Base-by-base conservation (phyloP, 2,113 vertebrate species). In the Dasypus novemcinctus region DNA sequence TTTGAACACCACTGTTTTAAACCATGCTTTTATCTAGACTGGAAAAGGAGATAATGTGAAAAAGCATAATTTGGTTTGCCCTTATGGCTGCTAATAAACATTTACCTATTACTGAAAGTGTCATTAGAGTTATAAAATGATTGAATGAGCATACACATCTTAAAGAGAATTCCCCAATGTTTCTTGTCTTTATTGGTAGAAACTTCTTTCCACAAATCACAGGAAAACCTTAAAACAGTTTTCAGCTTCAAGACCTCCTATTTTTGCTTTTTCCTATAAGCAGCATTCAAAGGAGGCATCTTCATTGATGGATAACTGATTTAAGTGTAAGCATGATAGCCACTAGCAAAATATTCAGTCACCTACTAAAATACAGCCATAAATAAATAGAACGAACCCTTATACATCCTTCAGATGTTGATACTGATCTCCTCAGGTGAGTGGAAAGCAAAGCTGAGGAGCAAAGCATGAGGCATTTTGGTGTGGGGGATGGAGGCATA, bases 401-500 rank as follows among this genome's bases (percentile, higher is more conserved):
- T 12, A 36, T 54, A n/a, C 8, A 25, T 3, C 0, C 25, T 14
- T 29, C 14, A 4, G 46, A 66, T 13, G 7, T 1, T 25, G 4
- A 54, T 36, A 17, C 1, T 63, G 71, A 64, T 8, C 8, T 72
- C 36, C 10, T 4, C 10, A 57, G 38, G 31, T 36, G 49, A 82
- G 27, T 54, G 25, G 31, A 1, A 59, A 78, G 14, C 3, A 5
- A 21, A 2, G 4, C 10, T 29, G 0, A 8, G 5, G 0, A 15
- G 10, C 25, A 12, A 4, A 49, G 1, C 1, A 18, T 13, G 2
- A 43, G 80, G 2, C 0, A 2, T 20, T 4, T 12, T 41, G 38
- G 7, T 38, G 2, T 6, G 57, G 33, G 23, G 6, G 33, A 4
- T 20, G 20, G 4, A 6, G 1, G 7, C 1, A 9, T 7, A 10